phyloP scores from a whole-genome alignment of 2,888 invertebrate species.

The Platycheirus albimanus region DNA sequence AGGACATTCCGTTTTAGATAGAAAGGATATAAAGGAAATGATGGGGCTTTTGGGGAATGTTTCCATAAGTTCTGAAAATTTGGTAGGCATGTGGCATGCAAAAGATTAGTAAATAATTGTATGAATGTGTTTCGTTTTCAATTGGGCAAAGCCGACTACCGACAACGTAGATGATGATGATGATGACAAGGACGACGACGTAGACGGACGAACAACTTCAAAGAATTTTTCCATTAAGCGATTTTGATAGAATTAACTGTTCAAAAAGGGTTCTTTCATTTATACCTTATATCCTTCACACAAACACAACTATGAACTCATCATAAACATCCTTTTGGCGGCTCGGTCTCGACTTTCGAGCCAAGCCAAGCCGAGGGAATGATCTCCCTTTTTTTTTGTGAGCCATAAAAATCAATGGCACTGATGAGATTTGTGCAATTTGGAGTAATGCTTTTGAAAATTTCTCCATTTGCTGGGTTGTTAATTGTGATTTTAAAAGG shows the following conservation, averaged over 20 bases:
- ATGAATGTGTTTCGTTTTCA: slow-evolving; percentile 64
- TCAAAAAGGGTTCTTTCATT: slow-evolving; percentile 56
- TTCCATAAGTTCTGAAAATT: not conserved
- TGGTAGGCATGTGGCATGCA: slow-evolving; percentile 45
- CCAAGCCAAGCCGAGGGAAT: no score
- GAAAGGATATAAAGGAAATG: no score
- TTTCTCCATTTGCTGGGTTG: slow-evolving; percentile 60
- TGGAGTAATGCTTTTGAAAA: slow-evolving; percentile 58
- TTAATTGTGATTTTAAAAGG: slow-evolving; percentile 64
- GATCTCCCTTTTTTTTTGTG: slow-evolving; percentile 34
- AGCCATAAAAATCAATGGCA: slow-evolving; percentile 70
- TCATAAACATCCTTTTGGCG: slow-evolving; percentile 40
- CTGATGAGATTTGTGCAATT: slow-evolving; percentile 73
- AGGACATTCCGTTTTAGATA: slow-evolving; percentile 30
- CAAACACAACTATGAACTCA: no score
- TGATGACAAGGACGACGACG: no score
- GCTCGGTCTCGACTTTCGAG: no score
- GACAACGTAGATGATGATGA: slow-evolving; percentile 29
- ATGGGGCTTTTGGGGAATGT: not conserved
- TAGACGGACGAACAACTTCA: slow-evolving; percentile 73
- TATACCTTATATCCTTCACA: not conserved
- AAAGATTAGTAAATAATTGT: slow-evolving; percentile 67
- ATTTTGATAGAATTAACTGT: slow-evolving; percentile 72
- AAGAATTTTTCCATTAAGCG: slow-evolving; percentile 74
- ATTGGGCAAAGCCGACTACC: no score